These are phyloP conservation scores for Neotoxoptera formosana DNA, from an alignment of 1,140 invertebrate genomes.

Conservation along the genomic window DNA sequence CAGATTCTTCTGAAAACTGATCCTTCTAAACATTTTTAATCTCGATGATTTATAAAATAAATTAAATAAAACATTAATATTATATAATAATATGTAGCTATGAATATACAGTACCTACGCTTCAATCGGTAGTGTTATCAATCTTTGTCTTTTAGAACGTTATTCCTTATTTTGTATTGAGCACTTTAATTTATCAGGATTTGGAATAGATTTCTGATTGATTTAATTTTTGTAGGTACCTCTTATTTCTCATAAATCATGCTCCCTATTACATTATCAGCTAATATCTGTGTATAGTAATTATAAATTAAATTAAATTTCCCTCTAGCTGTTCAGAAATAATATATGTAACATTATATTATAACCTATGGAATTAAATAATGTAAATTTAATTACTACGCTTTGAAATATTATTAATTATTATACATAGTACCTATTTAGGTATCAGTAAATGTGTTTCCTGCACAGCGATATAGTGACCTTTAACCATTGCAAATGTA, in stretches of 20 bases:
- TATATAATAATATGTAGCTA: background rate
- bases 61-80: slow-evolving; percentile 24
- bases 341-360: background rate
- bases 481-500: background rate
- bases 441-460: background rate
- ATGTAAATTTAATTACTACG: background rate
- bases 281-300: background rate
- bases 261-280: background rate
- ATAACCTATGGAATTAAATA: background rate
- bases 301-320: background rate
- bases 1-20: background rate
- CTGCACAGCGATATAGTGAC: background rate
- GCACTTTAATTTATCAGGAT: background rate
- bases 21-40: slow-evolving; percentile 7
- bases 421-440: background rate
- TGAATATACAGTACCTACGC: background rate
- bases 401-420: slow-evolving; percentile 2
- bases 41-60: background rate
- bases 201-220: background rate
- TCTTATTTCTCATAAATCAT: background rate
- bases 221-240: background rate
- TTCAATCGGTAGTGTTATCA: background rate
- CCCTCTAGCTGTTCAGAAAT: background rate
- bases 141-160: background rate
- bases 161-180: slow-evolving; percentile 8